Base-by-base conservation (phyloP, 2,888 invertebrate genomes). In the Epinotia demarniana region DNA sequence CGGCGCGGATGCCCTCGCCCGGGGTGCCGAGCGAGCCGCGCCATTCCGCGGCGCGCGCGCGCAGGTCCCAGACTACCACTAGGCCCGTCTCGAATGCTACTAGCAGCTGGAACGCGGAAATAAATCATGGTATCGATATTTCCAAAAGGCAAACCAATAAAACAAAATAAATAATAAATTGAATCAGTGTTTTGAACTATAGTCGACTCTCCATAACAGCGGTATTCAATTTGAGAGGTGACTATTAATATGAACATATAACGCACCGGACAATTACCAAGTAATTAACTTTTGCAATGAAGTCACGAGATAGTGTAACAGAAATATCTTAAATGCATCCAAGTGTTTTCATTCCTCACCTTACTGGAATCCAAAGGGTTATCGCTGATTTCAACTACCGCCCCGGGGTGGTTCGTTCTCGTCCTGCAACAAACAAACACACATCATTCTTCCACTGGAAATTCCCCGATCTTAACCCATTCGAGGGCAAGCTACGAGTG, bases 331-430 rank as follows among this genome's bases (percentile, higher is more conserved):
- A 53, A 53, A 53, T 53, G 39, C 39, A 39, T 9, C 39, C 1
- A 9, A 39, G 39, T 39, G n/a, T n/a, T n/a, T n/a, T 13, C 0
- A 53, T n/a, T 69, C 86, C 90, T 92, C 94, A 99, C 99, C 96
- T 99, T 99, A 95, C 97, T 98, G 83, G 98, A 96, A 94, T 99
- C 99, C 87, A 98, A 95, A 78, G 99, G 99, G 95, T 98, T 99
- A 94, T 99, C 99, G 94, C 98, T 97, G 87, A 99, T 96, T 93
- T 99, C 99, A 84, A 99, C 97, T 83, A 99, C 98, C 79, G 98
- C 95, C 78, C 99, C 99, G 75, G 99, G 99, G 95, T 99, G 99
- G 83, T 97, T 98, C 94, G 98, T 98, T 89, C 98, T 96, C 87
- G 97, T 97, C 84, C 99, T 99, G 95, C 77, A 96, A 96, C 87